Conservation (phyloP, 2,113 vertebrate species). For the Deroptyus accipitrinus region DNA sequence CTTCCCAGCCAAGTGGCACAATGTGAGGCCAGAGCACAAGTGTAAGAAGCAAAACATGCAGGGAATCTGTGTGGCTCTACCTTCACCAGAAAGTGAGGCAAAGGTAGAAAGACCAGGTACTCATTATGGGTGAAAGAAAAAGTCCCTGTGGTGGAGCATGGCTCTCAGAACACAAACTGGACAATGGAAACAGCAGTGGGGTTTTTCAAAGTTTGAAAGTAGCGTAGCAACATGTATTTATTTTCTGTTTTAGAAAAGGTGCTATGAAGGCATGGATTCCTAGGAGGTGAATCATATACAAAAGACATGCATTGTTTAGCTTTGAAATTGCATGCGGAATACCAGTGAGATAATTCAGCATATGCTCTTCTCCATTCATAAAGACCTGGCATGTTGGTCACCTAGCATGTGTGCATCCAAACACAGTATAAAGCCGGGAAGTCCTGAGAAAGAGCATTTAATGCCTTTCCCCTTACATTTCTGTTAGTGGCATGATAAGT, state of each 20-base stretch:
- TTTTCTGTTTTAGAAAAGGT: slow-evolving; percentile 61
- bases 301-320: background rate
- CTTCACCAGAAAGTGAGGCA: background rate
- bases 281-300: slow-evolving; percentile 38
- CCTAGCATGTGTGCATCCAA: background rate
- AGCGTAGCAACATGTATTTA: slow-evolving; percentile 64
- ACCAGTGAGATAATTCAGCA: background rate
- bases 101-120: slow-evolving; percentile 29
- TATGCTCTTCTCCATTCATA: background rate
- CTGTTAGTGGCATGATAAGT: background rate
- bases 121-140: background rate
- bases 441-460: background rate
- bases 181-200: slow-evolving; percentile 29
- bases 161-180: slow-evolving; percentile 3
- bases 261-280: slow-evolving; percentile 49
- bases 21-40: background rate
- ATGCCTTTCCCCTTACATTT: background rate
- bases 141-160: background rate
- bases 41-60: background rate
- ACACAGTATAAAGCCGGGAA: background rate
- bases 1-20: background rate
- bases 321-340: background rate
- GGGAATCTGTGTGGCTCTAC: background rate
- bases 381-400: background rate
- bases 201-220: slow-evolving; percentile 18